phyloP scores from a whole-genome alignment of 2,113 vertebrate species.

The Eubucco bourcierii region DNA sequence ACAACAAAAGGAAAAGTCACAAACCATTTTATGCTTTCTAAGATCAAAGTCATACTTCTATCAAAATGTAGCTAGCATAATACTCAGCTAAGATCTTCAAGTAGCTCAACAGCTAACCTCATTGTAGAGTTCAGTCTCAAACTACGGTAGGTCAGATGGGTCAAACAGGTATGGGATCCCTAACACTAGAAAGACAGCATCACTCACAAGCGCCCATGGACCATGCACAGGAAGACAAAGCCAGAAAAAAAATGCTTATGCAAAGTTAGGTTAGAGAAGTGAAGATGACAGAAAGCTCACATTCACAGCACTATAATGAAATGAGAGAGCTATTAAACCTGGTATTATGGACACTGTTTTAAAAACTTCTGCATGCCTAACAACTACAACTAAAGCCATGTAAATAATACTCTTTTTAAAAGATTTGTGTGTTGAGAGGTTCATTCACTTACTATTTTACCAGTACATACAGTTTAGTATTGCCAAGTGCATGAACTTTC shows the following conservation, averaged over 20 bases:
- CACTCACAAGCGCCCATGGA: neutral
- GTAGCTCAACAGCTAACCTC: neutral
- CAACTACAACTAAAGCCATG: neutral
- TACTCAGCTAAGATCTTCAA: neutral
- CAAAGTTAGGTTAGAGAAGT: neutral
- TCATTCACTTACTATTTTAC: slow-evolving; percentile 11
- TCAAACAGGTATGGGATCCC: neutral
- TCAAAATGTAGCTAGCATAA: neutral
- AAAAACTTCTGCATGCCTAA: neutral
- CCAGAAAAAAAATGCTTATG: neutral
- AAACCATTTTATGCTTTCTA: neutral
- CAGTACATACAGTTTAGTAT: neutral
- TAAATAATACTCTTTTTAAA: neutral
- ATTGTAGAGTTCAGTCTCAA: neutral
- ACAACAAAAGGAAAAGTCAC: neutral
- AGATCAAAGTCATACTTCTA: neutral
- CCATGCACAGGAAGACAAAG: rapidly evolving
- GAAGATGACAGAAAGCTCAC: neutral
- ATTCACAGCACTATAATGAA: neutral
- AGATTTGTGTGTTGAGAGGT: neutral
- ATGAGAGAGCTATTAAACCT: neutral
- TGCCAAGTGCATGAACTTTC: neutral
- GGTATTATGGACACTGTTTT: neutral
- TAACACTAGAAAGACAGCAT: neutral
- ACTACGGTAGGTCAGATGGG: neutral